Evolutionary conservation across 2,113 vertebrate genomes (phyloP), one percentile per base, ranked within the genome.

Genomic region (Neogobius melanostomus): DNA sequence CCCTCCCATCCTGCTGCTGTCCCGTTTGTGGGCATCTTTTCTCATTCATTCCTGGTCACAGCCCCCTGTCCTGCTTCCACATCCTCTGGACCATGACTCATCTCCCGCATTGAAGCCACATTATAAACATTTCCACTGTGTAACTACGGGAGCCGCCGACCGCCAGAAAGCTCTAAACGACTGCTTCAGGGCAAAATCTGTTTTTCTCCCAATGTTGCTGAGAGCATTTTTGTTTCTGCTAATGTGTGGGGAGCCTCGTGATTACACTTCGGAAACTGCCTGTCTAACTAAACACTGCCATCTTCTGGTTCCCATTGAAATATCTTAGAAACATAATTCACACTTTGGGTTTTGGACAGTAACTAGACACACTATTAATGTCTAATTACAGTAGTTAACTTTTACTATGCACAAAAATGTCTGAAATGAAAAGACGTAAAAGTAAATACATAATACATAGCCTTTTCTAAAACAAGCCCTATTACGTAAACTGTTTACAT

Each of bases 71-170:
- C 51, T 5, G 72, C 76, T 82, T 85, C 88, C 83, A 85, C 83
- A 83, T 87, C 83, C 81, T 87, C 71, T 81, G 79, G 82, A 76
- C 21, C 43, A 75, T 92, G 92, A 92, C 82, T 92, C 91, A 91
- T 77, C 71, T 10, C 82, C 85, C 85, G 28, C 53, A 56, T 28
- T 28, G 11, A 56, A 51, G 1, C 28, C 91, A 90, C 89, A 90
- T 89, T 89, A 47, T 90, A 92, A 92, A 91, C 76, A 80, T 83
- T 90, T 91, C 83, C 70, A 81, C 71, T 64, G 72, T 71, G 78
- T 56, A 89, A 64, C 69, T 79, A 74, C 69, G 56, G 69, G 49
- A 75, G 53, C 7, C 64, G 74, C 88, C 71, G 46, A 42, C 64
- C 79, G 76, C 54, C 46, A 71, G 75, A 82, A 77, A 76, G 56